Evolutionary conservation across 2,888 invertebrate genomes (phyloP).

Genomic region (Tachystola acroxantha): DNA sequence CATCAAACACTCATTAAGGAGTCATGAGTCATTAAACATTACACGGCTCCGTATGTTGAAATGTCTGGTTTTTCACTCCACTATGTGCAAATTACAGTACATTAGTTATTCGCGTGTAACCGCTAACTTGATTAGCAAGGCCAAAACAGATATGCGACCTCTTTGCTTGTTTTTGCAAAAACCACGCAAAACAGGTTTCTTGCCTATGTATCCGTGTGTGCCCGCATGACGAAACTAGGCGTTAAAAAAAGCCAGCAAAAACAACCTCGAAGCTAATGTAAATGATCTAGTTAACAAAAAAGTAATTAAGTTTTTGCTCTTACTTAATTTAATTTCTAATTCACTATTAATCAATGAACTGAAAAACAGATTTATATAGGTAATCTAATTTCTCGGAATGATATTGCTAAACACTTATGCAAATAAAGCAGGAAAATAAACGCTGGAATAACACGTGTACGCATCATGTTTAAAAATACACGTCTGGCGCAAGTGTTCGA

Average conservation of each 20-base stretch:
- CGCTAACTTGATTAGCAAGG: constrained; percentile 71
- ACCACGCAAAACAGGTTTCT: constrained; percentile 41
- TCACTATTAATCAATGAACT: not conserved
- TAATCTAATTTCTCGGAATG: not conserved
- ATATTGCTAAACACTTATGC: constrained; percentile 1
- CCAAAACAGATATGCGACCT: constrained; percentile 69
- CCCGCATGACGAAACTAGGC: constrained; percentile 33
- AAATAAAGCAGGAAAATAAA: constrained; percentile 5
- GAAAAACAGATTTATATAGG: not conserved
- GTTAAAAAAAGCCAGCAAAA: constrained; percentile 31
- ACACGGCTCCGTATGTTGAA: constrained; percentile 24
- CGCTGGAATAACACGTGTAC: constrained; percentile 2
- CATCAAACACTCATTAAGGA: constrained; percentile 21
- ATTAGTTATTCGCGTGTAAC: constrained; percentile 56
- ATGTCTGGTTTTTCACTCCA: constrained; percentile 30
- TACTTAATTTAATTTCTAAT: constrained; percentile 4
- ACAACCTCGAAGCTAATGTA: constrained; percentile 28
- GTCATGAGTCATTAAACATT: constrained; percentile 32
- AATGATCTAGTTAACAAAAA: constrained; percentile 28
- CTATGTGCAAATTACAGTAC: constrained; percentile 53
- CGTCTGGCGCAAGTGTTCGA: not conserved
- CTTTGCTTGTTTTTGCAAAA: constrained; percentile 57
- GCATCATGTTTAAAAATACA: constrained; percentile 3
- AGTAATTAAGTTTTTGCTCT: constrained; percentile 36
- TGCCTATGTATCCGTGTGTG: constrained; percentile 28